Conservation (phyloP, 2,888 invertebrate species). For the Xylocampa areola region DNA sequence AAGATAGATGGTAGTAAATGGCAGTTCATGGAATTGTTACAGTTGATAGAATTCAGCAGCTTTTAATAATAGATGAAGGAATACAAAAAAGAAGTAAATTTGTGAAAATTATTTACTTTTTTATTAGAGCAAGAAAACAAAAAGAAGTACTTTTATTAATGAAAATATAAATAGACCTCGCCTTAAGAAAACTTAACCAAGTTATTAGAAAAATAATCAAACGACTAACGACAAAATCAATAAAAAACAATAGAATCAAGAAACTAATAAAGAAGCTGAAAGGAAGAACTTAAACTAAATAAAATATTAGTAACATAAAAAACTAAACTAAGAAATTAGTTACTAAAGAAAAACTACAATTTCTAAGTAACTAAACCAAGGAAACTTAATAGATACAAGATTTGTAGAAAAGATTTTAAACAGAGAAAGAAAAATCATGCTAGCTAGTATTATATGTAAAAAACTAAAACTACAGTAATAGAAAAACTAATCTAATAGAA, state of each 20-base stretch:
- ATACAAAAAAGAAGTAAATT: neutral
- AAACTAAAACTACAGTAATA: neutral
- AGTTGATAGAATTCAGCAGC: neutral
- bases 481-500: neutral
- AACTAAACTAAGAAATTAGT: neutral
- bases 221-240: neutral
- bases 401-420: neutral
- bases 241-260: conserved; percentile 1
- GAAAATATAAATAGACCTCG: conserved; percentile 9
- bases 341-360: conserved; percentile 12
- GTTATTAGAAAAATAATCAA: neutral
- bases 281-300: neutral
- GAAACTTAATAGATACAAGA: neutral
- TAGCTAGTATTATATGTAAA: conserved; percentile 1
- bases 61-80: neutral
- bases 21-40: conserved; percentile 12
- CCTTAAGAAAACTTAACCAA: neutral
- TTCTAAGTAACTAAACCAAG: neutral
- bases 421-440: conserved; percentile 2
- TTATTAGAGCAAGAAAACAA: neutral
- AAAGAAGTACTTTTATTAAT: neutral
- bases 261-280: conserved; percentile 2
- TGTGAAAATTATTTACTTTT: conserved; percentile 4
- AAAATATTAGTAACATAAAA: conserved; percentile 4
- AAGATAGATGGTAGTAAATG: conserved; percentile 7